Evolutionary conservation across 1,140 invertebrate genomes (phyloP), one percentile per base, ranked within the genome.

Genomic region (Fopius arisanus): DNA sequence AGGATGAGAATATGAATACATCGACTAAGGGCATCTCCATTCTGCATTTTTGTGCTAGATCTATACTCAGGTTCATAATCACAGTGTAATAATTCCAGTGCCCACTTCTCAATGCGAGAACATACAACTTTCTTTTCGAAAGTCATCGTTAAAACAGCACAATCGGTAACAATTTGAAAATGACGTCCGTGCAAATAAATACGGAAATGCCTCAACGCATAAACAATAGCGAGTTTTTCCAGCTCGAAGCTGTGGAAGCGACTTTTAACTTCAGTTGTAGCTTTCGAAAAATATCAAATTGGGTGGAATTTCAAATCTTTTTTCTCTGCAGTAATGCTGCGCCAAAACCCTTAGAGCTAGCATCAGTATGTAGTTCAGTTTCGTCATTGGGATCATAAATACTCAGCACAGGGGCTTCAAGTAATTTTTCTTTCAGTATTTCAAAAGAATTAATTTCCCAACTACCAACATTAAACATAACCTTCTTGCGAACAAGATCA

Each of bases 1-100:
- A 74, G 63, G 1, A 78, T 66, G 4, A 76, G 21, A 31, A 62
- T 70, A 19, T 10, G n/a, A 78, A 14, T 88, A 78, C n/a, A 3
- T 14, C 40, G 40, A 43, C 40, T 43, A 2, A 43, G 40, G 12
- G 40, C 59, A 40, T 33, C 26, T 1, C 3, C 23, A 23, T 23
- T 4, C 33, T 0, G 19, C 23, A 71, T 23, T 12, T 12, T 10
- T 12, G 40, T 14, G 4, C 40, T 12, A 14, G 40, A 12, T 12
- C 40, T 43, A 12, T 43, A 12, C 40, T 43, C 12, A 14, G 14
- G 4, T 3, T 43, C 4, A 43, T 43, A 43, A 43, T 43, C 40
- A 12, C 14, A 43, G 2, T 43, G 4, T 43, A 6, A 12, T 3
- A 43, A 43, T n/a, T 43, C 40, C 40, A 43, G 14, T 3, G 40